A percentile compares a stretch with the other conserved stretches of the same genome.
Evolutionary conservation across 2,888 invertebrate species (phyloP).

Genomic region (Oegoconia quadripuncta): DNA sequence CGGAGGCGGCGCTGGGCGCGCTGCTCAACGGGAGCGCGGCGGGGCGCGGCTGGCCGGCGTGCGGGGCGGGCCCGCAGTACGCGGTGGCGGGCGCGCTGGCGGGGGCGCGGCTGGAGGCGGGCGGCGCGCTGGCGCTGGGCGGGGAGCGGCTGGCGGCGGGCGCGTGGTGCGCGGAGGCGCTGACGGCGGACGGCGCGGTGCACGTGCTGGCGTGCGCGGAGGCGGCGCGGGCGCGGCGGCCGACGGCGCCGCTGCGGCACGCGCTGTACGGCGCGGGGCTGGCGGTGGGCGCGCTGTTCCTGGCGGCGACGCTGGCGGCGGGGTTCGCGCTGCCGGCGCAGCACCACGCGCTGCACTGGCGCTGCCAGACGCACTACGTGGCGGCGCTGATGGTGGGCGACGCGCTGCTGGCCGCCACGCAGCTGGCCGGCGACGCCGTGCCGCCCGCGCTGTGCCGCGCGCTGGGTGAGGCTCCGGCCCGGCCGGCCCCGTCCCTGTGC

Average conservation of each 20-base stretch:
- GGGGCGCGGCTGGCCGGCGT: constrained; percentile 68
- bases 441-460: constrained; percentile 81
- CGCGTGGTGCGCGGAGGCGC: constrained; percentile 75
- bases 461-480: constrained; percentile 79
- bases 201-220: constrained; percentile 76
- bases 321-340: constrained; percentile 89
- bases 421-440: constrained; percentile 82
- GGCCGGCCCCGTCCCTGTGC: neutral
- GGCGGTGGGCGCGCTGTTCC: constrained; percentile 88
- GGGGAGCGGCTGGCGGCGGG: constrained; percentile 59
- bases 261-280: constrained; percentile 87
- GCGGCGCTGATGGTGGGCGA: constrained; percentile 90
- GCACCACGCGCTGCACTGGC: constrained; percentile 92
- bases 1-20: constrained; percentile 42
- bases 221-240: constrained; percentile 48
- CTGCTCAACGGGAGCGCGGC: too few species aligned
- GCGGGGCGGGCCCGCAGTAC: constrained; percentile 68
- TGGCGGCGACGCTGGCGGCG: constrained; percentile 88
- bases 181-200: constrained; percentile 40
- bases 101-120: constrained; percentile 67
- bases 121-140: constrained; percentile 75
- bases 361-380: constrained; percentile 93
- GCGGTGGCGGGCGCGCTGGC: constrained; percentile 79
- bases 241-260: constrained; percentile 81
- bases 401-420: constrained; percentile 87